Conservation (phyloP, 2,888 invertebrate genomes). For the Seladonia tumulorum region DNA sequence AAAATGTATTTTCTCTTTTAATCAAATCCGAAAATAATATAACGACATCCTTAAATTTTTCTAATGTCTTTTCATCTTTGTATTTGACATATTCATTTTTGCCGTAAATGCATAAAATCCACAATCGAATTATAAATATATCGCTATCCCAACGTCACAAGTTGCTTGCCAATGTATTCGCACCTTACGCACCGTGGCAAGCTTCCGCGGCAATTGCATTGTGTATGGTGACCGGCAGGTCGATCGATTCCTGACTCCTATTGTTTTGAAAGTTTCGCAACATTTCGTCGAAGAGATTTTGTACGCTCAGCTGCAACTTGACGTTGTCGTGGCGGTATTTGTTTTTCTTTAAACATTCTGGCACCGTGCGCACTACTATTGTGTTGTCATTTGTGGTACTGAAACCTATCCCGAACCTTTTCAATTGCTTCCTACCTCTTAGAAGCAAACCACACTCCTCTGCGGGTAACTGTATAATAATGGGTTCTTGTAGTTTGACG, state of each 20-base stretch:
- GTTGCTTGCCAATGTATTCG: not conserved
- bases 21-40: no score
- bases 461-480: constrained; percentile 72
- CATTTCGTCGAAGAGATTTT: constrained; percentile 87
- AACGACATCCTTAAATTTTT: no score
- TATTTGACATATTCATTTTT: no score
- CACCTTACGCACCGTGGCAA: constrained; percentile 86
- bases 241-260: constrained; percentile 77
- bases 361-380: constrained; percentile 86
- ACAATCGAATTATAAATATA: no score
- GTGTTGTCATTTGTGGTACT: constrained; percentile 78
- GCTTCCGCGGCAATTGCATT: constrained; percentile 87
- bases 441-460: constrained; percentile 64
- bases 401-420: constrained; percentile 87
- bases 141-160: no score
- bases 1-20: no score
- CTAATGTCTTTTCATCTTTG: no score
- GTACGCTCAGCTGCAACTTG: constrained; percentile 78
- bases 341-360: constrained; percentile 87
- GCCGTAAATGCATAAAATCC: no score
- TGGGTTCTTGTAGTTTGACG: constrained; percentile 71
- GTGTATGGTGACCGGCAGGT: constrained; percentile 85
- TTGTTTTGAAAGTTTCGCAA: constrained; percentile 85
- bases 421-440: constrained; percentile 84
- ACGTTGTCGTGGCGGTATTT: constrained; percentile 61